Conservation (phyloP, 2,797 vertebrate genomes). For the Falco columbarius region DNA sequence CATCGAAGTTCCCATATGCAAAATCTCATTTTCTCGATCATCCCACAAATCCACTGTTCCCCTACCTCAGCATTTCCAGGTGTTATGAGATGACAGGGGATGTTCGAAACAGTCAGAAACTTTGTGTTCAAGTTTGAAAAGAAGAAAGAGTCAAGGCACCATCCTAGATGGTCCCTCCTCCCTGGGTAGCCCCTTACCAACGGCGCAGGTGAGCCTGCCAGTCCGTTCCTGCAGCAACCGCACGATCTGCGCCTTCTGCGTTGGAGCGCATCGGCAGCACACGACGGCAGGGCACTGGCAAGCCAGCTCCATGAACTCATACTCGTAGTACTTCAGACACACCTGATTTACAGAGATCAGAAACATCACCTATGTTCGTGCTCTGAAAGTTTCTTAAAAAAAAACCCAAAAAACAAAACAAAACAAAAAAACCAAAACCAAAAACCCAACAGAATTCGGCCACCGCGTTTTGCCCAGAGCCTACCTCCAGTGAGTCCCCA, state of each 20-base stretch:
- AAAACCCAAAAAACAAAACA: too few relatives aligned
- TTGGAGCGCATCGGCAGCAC: slow-evolving; percentile 95
- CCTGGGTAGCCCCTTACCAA: slow-evolving; percentile 79
- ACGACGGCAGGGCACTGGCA: slow-evolving; percentile 96
- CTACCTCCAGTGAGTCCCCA: slow-evolving; percentile 94
- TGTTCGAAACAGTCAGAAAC: background rate
- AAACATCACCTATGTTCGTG: rapidly evolving
- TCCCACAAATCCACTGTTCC: background rate
- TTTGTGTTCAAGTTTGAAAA: too few relatives aligned
- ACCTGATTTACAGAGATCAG: slow-evolving; percentile 72
- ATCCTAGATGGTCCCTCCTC: background rate
- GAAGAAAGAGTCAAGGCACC: background rate
- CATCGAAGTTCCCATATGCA: background rate
- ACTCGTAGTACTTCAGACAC: slow-evolving; percentile 96
- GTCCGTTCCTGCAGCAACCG: slow-evolving; percentile 95
- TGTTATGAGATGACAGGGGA: rapidly evolving
- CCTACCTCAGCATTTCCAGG: background rate
- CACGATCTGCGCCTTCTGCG: slow-evolving; percentile 97
- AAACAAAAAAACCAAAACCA: background rate
- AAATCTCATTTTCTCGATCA: background rate
- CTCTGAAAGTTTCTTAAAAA: background rate
- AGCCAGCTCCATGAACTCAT: slow-evolving; percentile 97
- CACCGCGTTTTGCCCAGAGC: background rate
- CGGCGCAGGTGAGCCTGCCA: slow-evolving; percentile 94
- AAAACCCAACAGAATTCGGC: too few relatives aligned